Evolutionary conservation across 1,140 invertebrate species (phyloP), one percentile per base, ranked within the genome.

Genomic region (Kradibia gibbosae): DNA sequence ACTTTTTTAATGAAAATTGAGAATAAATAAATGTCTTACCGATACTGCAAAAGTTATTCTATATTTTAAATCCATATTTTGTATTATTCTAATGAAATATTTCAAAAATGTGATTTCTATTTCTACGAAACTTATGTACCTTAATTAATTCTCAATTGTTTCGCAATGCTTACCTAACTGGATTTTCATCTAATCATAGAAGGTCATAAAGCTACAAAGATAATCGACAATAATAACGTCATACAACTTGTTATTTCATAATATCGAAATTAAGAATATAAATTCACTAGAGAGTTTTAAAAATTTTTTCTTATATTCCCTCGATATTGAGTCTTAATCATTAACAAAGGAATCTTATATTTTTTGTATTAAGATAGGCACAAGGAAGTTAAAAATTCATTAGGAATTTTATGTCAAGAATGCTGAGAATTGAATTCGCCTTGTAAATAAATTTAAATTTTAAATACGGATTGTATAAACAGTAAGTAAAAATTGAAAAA

Each of bases 71-170:
- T n/a, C n/a, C n/a, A n/a, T n/a, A n/a, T n/a, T n/a, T n/a, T n/a
- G n/a, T n/a, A n/a, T n/a, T n/a, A n/a, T n/a, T n/a, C n/a, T n/a
- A n/a, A n/a, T n/a, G n/a, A n/a, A n/a, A n/a, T n/a, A n/a, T n/a
- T n/a, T n/a, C n/a, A n/a, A n/a, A n/a, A n/a, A n/a, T n/a, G n/a
- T n/a, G n/a, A n/a, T n/a, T n/a, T n/a, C n/a, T n/a, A n/a, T n/a
- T n/a, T n/a, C n/a, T n/a, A n/a, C n/a, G 39, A 74, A 15, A 25
- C 31, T 57, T 3, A 36, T 36, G 2, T 42, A 3, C 42, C 36
- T 15, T 73, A 73, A 55, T 80, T 73, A 67, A 80, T 53, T 67
- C 25, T 50, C 28, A 53, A 73, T 42, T 45, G 73, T 34, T 73
- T 31, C 39, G 20, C 34, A 70, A 55, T 28, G 31, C 8, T 28